Evolutionary conservation across 2,113 vertebrate genomes (phyloP).

Genomic region (Phyllostomus hastatus): DNA sequence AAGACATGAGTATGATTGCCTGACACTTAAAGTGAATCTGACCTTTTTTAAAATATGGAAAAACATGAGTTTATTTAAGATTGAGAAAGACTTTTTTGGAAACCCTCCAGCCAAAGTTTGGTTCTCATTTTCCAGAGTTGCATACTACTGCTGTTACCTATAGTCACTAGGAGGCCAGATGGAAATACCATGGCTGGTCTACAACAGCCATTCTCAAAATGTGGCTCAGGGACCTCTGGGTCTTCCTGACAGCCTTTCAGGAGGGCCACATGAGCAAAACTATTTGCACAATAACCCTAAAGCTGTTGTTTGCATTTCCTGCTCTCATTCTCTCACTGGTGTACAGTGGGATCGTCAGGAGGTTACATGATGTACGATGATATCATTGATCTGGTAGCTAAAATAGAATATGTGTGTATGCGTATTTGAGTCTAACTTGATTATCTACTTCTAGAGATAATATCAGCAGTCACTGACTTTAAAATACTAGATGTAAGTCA

Average conservation of each 20-base stretch:
- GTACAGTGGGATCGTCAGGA: not conserved
- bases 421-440: not conserved
- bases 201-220: not conserved
- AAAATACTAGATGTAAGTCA: not conserved
- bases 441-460: not conserved
- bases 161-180: not conserved
- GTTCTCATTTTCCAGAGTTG: not conserved
- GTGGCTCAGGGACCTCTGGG: not conserved
- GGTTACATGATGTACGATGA: no score
- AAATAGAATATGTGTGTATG: no score
- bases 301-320: not conserved
- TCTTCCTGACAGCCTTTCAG: not conserved
- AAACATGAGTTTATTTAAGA: slow-evolving; percentile 8
- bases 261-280: not conserved
- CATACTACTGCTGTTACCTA: not conserved
- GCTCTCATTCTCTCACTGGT: not conserved
- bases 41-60: not conserved
- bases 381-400: no score
- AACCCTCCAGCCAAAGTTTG: not conserved
- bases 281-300: not conserved
- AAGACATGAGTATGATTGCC: not conserved
- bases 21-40: not conserved
- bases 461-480: not conserved
- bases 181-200: not conserved
- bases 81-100: not conserved